Percentiles rank a stretch among this genome's conserved stretches.
Evolutionary conservation across 2,113 vertebrate species (phyloP).

Genomic region (Dromiciops gliroides): DNA sequence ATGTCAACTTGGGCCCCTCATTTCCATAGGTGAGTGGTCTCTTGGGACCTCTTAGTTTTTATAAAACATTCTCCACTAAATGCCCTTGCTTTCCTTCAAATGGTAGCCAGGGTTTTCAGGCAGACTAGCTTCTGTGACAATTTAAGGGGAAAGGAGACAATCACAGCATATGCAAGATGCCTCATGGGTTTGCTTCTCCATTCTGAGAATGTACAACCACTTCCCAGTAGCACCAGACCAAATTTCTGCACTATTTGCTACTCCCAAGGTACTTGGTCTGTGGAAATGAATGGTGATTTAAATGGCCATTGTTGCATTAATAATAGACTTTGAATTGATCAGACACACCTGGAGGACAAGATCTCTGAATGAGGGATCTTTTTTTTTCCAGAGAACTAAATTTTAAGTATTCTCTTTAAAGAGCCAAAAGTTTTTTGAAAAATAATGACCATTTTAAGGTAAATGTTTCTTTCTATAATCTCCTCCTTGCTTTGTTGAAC

Average conservation of each 20-base stretch:
- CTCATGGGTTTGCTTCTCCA: not conserved
- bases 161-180: not conserved
- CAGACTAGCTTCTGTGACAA: not conserved
- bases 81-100: not conserved
- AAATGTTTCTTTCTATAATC: not conserved
- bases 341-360: not conserved
- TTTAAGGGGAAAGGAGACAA: not conserved
- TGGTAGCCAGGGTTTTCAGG: not conserved
- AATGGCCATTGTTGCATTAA: not conserved
- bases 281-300: not conserved
- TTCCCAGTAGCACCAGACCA: not conserved
- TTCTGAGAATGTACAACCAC: not conserved
- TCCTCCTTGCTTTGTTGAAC: not conserved
- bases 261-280: not conserved
- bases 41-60: slow-evolving; percentile 29
- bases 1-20: not conserved
- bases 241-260: not conserved
- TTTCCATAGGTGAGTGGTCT: not conserved
- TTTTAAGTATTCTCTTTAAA: not conserved
- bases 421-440: not conserved
- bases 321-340: not conserved
- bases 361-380: not conserved
- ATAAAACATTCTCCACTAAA: not conserved
- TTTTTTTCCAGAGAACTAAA: not conserved
- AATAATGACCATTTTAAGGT: not conserved